Percentiles rank a stretch among this genome's conserved stretches.
Conservation (phyloP, 2,888 invertebrate species). For the Himalopsyche anomala region DNA sequence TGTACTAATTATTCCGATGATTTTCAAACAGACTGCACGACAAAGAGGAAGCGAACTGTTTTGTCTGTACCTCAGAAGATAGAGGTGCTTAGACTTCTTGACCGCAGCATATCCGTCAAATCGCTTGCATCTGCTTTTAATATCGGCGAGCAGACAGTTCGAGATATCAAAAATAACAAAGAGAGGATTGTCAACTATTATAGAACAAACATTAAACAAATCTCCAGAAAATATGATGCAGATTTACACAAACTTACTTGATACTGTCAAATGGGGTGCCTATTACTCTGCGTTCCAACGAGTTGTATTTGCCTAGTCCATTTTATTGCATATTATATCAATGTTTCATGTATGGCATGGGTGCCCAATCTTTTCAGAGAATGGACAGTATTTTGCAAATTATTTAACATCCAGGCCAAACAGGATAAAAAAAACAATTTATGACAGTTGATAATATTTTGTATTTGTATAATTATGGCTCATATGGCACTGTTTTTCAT, state of each 20-base stretch:
- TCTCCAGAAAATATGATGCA: background rate
- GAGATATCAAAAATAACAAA: constrained; percentile 3
- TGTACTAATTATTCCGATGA: background rate
- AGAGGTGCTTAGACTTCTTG: background rate
- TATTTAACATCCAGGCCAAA: too few species aligned
- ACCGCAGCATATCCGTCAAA: background rate
- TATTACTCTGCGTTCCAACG: too few species aligned
- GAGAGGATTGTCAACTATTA: background rate
- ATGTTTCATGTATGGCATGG: too few species aligned
- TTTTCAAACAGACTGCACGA: background rate
- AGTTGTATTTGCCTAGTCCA: too few species aligned
- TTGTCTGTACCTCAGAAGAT: background rate
- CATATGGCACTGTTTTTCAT: too few species aligned
- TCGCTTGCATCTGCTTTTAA: background rate
- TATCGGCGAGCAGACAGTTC: background rate
- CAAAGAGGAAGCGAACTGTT: background rate
- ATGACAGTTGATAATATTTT: too few species aligned
- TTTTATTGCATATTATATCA: too few species aligned
- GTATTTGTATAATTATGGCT: too few species aligned
- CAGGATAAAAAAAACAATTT: too few species aligned
- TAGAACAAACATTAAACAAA: background rate
- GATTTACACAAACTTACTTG: background rate
- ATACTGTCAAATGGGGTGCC: background rate
- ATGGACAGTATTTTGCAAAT: too few species aligned
- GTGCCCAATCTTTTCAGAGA: too few species aligned